Conservation (phyloP, 1,140 invertebrate species). For the Neomicropteryx cornuta region DNA sequence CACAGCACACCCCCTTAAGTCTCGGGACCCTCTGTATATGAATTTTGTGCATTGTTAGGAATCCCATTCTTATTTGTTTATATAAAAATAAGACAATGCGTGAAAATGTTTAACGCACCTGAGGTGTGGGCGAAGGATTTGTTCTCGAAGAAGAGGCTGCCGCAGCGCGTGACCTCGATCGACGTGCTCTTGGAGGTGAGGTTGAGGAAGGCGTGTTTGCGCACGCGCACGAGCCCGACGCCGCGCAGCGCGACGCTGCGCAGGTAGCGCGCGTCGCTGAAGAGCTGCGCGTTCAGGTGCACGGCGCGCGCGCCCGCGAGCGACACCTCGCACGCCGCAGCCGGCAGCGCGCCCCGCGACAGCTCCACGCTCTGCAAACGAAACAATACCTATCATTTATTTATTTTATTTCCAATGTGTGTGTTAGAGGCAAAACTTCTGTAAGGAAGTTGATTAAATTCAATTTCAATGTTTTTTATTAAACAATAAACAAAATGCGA, state of each 20-base stretch:
- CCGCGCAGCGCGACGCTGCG: slow-evolving; percentile 16
- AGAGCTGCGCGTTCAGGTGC: slow-evolving; percentile 37
- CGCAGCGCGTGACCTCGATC: slow-evolving; percentile 24
- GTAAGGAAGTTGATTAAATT: too few relatives aligned
- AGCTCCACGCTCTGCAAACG: slow-evolving; percentile 23
- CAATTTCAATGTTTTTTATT: too few relatives aligned
- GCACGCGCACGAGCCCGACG: slow-evolving; percentile 18
- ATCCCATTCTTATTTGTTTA: too few relatives aligned
- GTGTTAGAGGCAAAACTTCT: too few relatives aligned
- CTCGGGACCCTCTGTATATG: too few relatives aligned
- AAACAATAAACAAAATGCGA: too few relatives aligned
- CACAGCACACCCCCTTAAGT: too few relatives aligned
- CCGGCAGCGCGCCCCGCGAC: slow-evolving; percentile 33
- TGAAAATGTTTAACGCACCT: slow-evolving; percentile 18
- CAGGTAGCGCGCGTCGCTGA: slow-evolving; percentile 24
- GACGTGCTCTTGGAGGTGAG: slow-evolving; percentile 22
- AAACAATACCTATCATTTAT: not conserved
- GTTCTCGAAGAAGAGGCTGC: slow-evolving; percentile 21
- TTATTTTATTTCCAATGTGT: too few relatives aligned
- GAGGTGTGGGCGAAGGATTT: slow-evolving; percentile 24
- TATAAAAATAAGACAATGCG: too few relatives aligned
- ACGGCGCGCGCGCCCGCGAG: slow-evolving; percentile 45
- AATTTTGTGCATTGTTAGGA: too few relatives aligned
- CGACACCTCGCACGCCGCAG: slow-evolving; percentile 42
- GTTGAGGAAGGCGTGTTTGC: slow-evolving; percentile 19